phyloP scores from a whole-genome alignment of 2,113 vertebrate species.

The Collichthys lucidus region DNA sequence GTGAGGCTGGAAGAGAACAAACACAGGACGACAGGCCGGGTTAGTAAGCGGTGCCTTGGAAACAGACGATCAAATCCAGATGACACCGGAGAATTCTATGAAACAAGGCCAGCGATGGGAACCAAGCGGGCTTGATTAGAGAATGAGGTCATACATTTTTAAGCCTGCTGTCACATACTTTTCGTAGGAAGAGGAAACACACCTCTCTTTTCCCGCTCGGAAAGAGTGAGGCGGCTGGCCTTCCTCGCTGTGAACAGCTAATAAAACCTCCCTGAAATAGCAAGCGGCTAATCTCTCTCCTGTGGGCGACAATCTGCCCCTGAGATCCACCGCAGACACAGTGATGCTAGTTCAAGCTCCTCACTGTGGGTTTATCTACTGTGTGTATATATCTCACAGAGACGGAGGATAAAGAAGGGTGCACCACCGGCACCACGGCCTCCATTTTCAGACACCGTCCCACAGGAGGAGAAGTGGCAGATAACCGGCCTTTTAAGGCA shows the following conservation, averaged over 20 bases:
- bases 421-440: background rate
- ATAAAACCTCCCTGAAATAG: conserved; percentile 35
- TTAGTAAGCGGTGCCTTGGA: background rate
- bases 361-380: background rate
- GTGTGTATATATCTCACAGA: conserved; percentile 16
- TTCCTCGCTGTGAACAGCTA: conserved; percentile 3
- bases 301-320: conserved; percentile 15
- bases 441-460: conserved; percentile 34
- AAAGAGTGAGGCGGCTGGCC: background rate
- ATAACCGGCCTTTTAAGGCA: conserved; percentile 65
- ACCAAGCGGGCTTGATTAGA: background rate
- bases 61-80: background rate
- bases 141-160: background rate
- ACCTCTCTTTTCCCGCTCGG: background rate
- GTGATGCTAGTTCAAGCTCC: background rate
- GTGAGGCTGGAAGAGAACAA: conserved; percentile 86
- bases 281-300: conserved; percentile 6
- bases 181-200: conserved; percentile 3
- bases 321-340: background rate
- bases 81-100: background rate
- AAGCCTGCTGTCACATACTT: conserved; percentile 1
- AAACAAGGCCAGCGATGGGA: conserved; percentile 6
- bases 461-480: conserved; percentile 32
- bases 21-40: background rate
- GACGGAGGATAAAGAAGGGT: background rate